A percentile compares a stretch with the other conserved stretches of the same genome.
Conservation (phyloP, 2,113 vertebrate species). For the Amblyornis subalaris region DNA sequence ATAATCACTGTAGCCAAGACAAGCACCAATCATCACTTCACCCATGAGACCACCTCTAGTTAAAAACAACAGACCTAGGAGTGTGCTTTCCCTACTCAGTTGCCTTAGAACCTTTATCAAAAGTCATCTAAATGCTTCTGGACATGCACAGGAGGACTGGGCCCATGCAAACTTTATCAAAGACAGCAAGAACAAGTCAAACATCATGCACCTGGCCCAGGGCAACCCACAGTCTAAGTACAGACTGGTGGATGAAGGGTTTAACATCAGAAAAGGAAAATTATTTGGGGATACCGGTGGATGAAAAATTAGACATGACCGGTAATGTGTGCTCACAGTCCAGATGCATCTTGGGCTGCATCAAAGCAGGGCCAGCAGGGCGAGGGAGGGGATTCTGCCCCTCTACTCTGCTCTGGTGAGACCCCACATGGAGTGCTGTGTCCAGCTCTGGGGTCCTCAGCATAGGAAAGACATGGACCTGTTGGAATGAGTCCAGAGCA, state of each 20-base stretch:
- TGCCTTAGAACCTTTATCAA: background rate
- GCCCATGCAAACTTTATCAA: background rate
- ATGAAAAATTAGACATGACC: background rate
- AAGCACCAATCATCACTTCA: background rate
- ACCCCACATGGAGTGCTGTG: rapidly evolving
- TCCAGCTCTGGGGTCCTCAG: background rate
- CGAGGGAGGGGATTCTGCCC: background rate
- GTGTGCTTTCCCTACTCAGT: background rate
- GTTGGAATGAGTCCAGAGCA: background rate
- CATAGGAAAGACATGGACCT: background rate
- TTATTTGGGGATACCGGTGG: rapidly evolving
- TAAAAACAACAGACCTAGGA: background rate
- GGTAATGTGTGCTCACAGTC: rapidly evolving
- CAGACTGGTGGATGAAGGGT: background rate
- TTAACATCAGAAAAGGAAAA: background rate
- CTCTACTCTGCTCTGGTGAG: background rate
- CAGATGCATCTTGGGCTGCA: background rate
- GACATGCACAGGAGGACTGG: background rate
- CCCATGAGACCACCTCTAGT: background rate
- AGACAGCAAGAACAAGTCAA: background rate
- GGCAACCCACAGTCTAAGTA: background rate
- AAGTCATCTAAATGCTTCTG: background rate
- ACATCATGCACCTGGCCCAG: background rate
- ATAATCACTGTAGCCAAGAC: background rate
- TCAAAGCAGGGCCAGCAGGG: background rate